phyloP scores from a whole-genome alignment of 2,888 invertebrate species.

The Agrotis clavis region DNA sequence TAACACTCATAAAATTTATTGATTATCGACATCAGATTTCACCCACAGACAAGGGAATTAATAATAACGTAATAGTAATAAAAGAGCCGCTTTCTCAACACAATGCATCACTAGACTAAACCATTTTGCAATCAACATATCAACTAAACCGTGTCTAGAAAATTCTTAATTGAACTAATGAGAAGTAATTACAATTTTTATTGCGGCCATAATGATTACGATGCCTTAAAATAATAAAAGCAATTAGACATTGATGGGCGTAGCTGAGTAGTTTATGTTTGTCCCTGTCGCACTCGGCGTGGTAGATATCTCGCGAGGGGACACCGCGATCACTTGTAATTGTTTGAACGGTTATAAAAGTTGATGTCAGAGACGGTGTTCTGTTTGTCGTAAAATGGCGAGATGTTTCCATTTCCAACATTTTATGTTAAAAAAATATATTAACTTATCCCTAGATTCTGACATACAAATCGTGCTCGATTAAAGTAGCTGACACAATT shows the following conservation, averaged over 20 bases:
- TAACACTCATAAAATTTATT: conserved; percentile 86
- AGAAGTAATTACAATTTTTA: conserved; percentile 91
- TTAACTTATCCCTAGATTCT: conserved; percentile 53
- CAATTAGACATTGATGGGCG: conserved; percentile 90
- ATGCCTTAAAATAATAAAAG: conserved; percentile 92
- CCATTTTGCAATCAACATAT: conserved; percentile 88
- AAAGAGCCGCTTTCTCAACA: conserved; percentile 83
- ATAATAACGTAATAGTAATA: conserved; percentile 81
- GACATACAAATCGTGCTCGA: conserved; percentile 48
- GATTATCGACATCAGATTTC: conserved; percentile 82
- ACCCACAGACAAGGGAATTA: conserved; percentile 81
- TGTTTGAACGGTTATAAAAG: conserved; percentile 91
- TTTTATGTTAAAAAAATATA: conserved; percentile 75
- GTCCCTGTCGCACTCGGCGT: conserved; percentile 78
- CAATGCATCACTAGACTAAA: conserved; percentile 80
- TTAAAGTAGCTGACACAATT: conserved; percentile 64
- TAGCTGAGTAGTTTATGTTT: conserved; percentile 79
- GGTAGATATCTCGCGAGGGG: conserved; percentile 72
- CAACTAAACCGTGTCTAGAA: conserved; percentile 90
- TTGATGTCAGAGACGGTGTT: conserved; percentile 89
- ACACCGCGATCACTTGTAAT: conserved; percentile 88
- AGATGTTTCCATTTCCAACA: conserved; percentile 83
- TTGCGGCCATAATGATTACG: conserved; percentile 91
- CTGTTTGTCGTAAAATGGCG: conserved; percentile 89
- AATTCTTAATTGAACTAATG: conserved; percentile 91